Conservation (phyloP, 2,113 vertebrate genomes). For the Anarrhichthys ocellatus region DNA sequence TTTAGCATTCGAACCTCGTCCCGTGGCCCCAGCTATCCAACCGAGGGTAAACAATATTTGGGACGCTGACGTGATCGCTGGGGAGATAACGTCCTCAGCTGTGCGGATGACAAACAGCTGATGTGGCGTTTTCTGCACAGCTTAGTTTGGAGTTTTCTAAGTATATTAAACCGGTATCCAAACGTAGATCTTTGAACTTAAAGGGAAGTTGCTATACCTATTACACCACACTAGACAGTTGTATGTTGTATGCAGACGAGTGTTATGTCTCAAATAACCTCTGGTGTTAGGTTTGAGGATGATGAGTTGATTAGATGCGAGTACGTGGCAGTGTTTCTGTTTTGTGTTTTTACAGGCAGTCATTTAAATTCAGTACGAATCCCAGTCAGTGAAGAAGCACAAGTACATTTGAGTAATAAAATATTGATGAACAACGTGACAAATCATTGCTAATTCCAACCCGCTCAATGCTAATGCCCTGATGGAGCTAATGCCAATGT, state of each 20-base stretch:
- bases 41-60: conserved; percentile 67
- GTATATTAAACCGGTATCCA: neutral
- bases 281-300: neutral
- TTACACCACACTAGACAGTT: neutral
- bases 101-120: neutral
- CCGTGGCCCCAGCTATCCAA: conserved; percentile 50
- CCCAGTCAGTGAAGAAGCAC: conserved; percentile 30
- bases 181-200: neutral
- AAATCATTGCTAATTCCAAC: conserved; percentile 35
- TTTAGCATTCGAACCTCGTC: conserved; percentile 69
- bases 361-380: conserved; percentile 50
- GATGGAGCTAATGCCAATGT: conserved; percentile 41
- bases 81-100: conserved; percentile 22
- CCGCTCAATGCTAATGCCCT: conserved; percentile 17
- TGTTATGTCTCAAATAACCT: neutral
- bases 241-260: neutral
- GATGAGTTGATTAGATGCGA: neutral
- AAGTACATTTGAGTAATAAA: conserved; percentile 46
- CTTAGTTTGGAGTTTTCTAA: conserved; percentile 1
- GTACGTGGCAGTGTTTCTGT: conserved; percentile 8
- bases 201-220: neutral
- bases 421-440: conserved; percentile 63
- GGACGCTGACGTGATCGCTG: conserved; percentile 37
- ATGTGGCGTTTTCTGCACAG: neutral
- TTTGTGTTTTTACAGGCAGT: conserved; percentile 6